Evolutionary conservation across 2,888 invertebrate species (phyloP).

Genomic region (Dysmachus trigonus): DNA sequence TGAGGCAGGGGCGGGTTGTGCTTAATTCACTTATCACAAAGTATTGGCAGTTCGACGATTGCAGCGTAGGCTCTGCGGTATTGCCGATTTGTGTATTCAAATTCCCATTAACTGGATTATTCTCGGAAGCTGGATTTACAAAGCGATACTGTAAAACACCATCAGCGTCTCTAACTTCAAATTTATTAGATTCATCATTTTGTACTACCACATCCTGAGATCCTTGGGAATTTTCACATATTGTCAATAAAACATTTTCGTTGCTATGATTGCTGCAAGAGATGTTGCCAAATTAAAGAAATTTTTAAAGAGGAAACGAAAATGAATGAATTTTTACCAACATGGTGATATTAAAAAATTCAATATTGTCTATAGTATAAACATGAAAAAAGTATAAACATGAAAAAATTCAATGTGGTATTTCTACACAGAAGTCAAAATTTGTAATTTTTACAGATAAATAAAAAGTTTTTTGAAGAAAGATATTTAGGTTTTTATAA

Average conservation of each 20-base stretch:
- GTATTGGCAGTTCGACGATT: slow-evolving; percentile 30
- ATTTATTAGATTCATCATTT: slow-evolving; percentile 4
- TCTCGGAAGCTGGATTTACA: slow-evolving; percentile 7
- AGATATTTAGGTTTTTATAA: no score
- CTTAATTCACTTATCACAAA: slow-evolving; percentile 39
- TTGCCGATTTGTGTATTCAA: not conserved
- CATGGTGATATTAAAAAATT: no score
- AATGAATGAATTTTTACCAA: no score
- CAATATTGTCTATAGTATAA: no score
- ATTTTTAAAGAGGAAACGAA: not conserved
- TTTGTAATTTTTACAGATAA: no score
- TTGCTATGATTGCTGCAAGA: not conserved
- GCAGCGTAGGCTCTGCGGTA: not conserved
- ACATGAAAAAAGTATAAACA: no score
- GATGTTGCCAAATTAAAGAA: not conserved
- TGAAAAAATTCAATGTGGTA: no score
- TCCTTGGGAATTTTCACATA: slow-evolving; percentile 58
- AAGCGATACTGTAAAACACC: slow-evolving; percentile 36
- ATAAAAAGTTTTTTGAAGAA: no score
- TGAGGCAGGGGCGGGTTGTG: slow-evolving; percentile 37
- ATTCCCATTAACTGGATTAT: slow-evolving; percentile 2
- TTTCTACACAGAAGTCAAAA: no score
- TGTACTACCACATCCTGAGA: slow-evolving; percentile 53
- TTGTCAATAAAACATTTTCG: slow-evolving; percentile 54
- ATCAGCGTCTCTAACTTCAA: slow-evolving; percentile 24